Evolutionary conservation across 2,113 vertebrate genomes (phyloP), one percentile per base, ranked within the genome.

Genomic region (Perccottus glenii): DNA sequence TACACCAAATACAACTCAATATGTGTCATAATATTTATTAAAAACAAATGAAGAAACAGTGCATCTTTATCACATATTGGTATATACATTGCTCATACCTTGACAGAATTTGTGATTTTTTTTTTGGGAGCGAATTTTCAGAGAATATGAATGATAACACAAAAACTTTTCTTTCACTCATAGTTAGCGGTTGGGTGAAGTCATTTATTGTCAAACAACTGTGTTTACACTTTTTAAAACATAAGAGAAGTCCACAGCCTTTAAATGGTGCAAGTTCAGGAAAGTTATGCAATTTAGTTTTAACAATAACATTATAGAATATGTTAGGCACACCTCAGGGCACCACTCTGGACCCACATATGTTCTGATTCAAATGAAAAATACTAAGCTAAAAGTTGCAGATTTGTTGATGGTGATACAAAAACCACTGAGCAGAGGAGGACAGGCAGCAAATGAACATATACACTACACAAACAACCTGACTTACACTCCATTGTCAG

Each of bases 401-500:
- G 58, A 46, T 14, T 44, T 57, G 16, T 0, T 12, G 32, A 5
- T 36, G 16, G 51, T 60, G 10, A 60, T 46, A 65, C 46, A 77
- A 43, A 5, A 61, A 59, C 33, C 52, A 65, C 69, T 72, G 19
- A 74, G 53, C 32, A 49, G 64, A 66, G 45, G 50, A 59, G 64
- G 43, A 53, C 52, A 65, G 36, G 11, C 0, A 49, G 45, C 50
- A 19, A 48, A 46, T 9, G 40, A 12, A 64, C 53, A 55, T 16
- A 70, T 49, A 38, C 12, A 51, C 55, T 32, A 55, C 33, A 48
- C 12, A 64, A 50, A 81, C 62, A 75, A 51, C 80, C 70, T 48
- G 70, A 81, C 53, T 83, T 70, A 55, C 35, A 58, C 62, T 11
- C 60, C 58, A 44, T 46, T 61, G 42, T 42, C 66, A 47, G 48